These are phyloP conservation scores for Eurystomus glaucurus DNA, from an alignment of 2,797 vertebrate genomes.

Conservation along the genomic window DNA sequence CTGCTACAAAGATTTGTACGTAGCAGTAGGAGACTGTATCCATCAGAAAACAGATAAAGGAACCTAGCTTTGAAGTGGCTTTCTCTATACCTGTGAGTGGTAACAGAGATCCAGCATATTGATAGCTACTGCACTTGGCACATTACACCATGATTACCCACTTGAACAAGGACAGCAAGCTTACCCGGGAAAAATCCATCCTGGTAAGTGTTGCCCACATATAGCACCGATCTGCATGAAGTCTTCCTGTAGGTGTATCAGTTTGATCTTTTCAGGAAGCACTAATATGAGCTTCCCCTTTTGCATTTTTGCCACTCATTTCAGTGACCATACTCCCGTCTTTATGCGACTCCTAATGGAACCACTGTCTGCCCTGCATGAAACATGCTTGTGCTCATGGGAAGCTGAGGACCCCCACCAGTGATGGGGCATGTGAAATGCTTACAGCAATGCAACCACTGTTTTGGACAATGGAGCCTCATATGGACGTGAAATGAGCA, in stretches of 20 bases:
- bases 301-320: neutral
- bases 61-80: neutral
- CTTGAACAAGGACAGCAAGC: neutral
- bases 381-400: neutral
- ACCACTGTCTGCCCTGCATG: rapidly evolving
- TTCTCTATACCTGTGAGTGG: neutral
- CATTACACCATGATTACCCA: neutral
- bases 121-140: neutral
- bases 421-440: neutral
- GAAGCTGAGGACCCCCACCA: neutral
- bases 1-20: neutral
- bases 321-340: neutral
- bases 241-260: neutral
- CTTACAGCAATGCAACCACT: neutral
- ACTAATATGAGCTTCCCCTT: neutral
- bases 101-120: neutral
- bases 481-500: neutral
- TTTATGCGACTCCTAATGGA: neutral
- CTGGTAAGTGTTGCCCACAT: neutral
- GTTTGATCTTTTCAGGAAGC: neutral
- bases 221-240: neutral
- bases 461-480: neutral
- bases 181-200: neutral
- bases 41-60: neutral
- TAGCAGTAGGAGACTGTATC: neutral